Evolutionary conservation across 2,888 invertebrate genomes (phyloP).

Genomic region (Oscheius sp.): DNA sequence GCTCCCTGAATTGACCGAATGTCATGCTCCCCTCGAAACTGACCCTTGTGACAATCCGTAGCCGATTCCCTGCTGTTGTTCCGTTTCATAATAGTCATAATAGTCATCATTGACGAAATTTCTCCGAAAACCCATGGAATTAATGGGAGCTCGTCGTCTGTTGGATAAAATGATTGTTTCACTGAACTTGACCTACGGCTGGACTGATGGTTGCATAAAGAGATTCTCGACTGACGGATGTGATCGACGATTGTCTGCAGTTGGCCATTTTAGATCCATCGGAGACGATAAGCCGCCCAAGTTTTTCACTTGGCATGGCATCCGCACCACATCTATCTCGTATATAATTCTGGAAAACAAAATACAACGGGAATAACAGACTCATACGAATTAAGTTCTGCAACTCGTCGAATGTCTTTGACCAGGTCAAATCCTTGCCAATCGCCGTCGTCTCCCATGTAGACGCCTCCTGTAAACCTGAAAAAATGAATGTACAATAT

Average conservation of each 20-base stretch:
- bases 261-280: background rate
- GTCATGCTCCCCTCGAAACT: background rate
- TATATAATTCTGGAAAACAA: background rate
- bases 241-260: background rate
- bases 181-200: background rate
- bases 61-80: background rate
- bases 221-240: background rate
- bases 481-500: background rate
- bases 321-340: background rate
- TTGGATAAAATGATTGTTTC: no score
- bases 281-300: no score
- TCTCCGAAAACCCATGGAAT: background rate
- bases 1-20: background rate
- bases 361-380: background rate
- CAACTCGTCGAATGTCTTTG: constrained; percentile 7
- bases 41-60: background rate
- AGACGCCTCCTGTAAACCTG: constrained; percentile 5
- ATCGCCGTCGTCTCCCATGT: background rate
- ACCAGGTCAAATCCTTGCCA: constrained; percentile 15
- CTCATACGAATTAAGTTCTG: background rate
- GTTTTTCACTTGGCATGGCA: constrained; percentile 13
- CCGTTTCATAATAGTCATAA: constrained; percentile 1
- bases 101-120: constrained; percentile 12
- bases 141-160: background rate
- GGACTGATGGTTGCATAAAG: no score